These are phyloP conservation scores for Julus scandinavius DNA, from an alignment of 2,888 invertebrate genomes.

Conservation along the genomic window DNA sequence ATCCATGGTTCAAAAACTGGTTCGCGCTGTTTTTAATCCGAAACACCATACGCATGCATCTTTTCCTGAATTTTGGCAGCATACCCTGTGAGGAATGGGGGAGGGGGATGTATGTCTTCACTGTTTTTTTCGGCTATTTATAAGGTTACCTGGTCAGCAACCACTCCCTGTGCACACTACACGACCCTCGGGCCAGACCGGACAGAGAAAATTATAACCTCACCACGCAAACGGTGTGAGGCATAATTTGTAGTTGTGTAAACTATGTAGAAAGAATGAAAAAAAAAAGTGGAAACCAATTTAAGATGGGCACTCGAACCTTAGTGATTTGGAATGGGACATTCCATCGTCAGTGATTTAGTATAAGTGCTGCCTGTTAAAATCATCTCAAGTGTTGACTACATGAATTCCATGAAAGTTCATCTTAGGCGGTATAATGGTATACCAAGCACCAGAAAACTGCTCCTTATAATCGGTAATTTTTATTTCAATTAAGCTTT, in stretches of 20 bases:
- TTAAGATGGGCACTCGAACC: neutral
- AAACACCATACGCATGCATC: neutral
- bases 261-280: neutral
- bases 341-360: no score
- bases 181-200: neutral
- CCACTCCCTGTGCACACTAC: neutral
- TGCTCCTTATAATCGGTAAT: no score
- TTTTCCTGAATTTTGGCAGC: neutral
- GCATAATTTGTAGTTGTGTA: conserved; percentile 10
- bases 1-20: neutral
- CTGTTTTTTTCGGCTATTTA: neutral
- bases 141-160: neutral
- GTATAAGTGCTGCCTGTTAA: no score
- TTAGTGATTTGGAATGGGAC: neutral
- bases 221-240: conserved; percentile 11
- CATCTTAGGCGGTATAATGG: no score
- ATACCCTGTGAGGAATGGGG: neutral
- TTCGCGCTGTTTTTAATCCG: conserved; percentile 10
- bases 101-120: neutral
- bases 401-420: no score
- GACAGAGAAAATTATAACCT: neutral
- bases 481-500: no score
- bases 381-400: no score
- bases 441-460: no score
- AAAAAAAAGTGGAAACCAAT: neutral